Evolutionary conservation across 2,888 invertebrate species (phyloP), one percentile per base, ranked within the genome.

Genomic region (Dicyrtomina minuta): DNA sequence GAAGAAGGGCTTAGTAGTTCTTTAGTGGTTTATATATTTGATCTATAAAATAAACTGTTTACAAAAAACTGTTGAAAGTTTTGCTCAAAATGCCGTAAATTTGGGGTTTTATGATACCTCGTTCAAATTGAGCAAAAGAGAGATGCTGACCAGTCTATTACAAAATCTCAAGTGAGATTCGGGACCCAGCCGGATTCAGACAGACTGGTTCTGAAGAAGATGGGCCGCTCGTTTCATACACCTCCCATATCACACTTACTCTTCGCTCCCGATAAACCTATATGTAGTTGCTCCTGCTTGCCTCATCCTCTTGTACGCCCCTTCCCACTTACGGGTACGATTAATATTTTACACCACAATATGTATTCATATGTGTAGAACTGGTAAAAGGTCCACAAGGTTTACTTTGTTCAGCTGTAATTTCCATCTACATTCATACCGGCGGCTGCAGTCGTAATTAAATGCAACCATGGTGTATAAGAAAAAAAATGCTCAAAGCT

Each of bases 231-330:
- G 26, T 24, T 55, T 39, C 58, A 59, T 65, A 58, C 70, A 70
- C 72, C 72, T 72, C 72, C 72, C 70, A 72, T 66, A 70, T 68
- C 62, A 71, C 72, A 72, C 68, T 68, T 67, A 61, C 53, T 65
- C 64, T 66, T 59, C 61, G 55, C 55, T 68, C 72, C 69, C 72
- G 69, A 67, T 70, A 70, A 72, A 68, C 53, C 33, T 60, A 60
- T 43, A 65, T n/a, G 56, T 56, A 58, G 62, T 61, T 62, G 65
- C 62, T 65, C 58, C 39, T 53, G 43, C 12, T 39, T 43, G 39
- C 49, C 22, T 64, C 26, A 49, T 51, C 49, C 17, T 51, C 15
- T 53, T 66, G 53, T 65, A 71, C 71, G 68, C 68, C 71, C 68
- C 66, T 72, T 62, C 72, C 61, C 62, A 53, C 58, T 59, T 66